phyloP scores from a whole-genome alignment of 2,888 invertebrate species.

The Rhagonycha lutea region DNA sequence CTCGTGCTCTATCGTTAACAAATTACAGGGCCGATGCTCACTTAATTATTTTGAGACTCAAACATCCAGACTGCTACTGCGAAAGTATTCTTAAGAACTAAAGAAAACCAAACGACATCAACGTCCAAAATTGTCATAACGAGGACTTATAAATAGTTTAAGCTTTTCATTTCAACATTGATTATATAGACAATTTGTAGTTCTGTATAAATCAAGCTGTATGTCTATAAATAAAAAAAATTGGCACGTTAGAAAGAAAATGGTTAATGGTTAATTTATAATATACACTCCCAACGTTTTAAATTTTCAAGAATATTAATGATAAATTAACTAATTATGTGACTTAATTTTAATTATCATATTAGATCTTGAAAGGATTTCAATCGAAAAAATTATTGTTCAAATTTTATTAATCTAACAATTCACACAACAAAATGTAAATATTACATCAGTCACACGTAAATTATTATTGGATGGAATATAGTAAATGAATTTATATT shows the following conservation, averaged over 20 bases:
- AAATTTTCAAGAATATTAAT: not conserved
- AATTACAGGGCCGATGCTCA: constrained; percentile 16
- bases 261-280: not conserved
- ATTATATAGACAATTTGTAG: not conserved
- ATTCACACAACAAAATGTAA: not conserved
- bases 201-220: not conserved
- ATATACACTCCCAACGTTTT: not conserved
- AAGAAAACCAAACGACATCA: not conserved
- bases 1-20: constrained; percentile 20
- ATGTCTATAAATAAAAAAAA: not conserved
- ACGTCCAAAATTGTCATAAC: not conserved
- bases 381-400: too few species aligned
- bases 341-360: not conserved
- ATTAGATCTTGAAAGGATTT: too few species aligned
- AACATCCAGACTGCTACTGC: not conserved
- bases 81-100: not conserved
- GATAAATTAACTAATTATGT: not conserved
- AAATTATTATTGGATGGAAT: not conserved
- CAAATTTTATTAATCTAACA: too few species aligned
- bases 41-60: constrained; percentile 14
- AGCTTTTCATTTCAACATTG: not conserved
- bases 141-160: not conserved
- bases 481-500: not conserved
- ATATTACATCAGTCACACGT: not conserved
- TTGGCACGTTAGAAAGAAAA: not conserved